Evolutionary conservation across 2,888 invertebrate species (phyloP).

Genomic region (Beris morrisii): DNA sequence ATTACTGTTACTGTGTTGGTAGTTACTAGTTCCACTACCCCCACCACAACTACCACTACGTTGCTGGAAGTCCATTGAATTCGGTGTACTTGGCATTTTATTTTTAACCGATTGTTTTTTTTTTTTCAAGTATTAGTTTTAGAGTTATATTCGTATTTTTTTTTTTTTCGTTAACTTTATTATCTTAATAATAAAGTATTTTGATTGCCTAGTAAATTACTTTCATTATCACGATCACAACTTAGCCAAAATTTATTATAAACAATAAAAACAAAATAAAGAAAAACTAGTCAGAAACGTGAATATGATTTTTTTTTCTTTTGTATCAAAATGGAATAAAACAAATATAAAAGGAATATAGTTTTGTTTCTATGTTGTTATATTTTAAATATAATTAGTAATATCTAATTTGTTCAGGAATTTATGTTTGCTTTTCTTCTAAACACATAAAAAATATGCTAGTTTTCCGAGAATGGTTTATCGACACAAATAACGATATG

Average conservation of each 20-base stretch:
- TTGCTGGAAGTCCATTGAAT: slow-evolving; percentile 35
- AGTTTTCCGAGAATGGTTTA: slow-evolving; percentile 41
- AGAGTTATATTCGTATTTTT: neutral
- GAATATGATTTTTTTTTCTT: too few relatives aligned
- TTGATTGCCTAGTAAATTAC: too few relatives aligned
- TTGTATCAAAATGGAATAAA: too few relatives aligned
- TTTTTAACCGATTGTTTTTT: neutral
- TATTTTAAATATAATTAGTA: neutral
- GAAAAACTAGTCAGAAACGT: too few relatives aligned
- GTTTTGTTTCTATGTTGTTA: neutral
- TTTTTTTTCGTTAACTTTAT: too few relatives aligned
- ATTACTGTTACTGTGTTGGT: neutral
- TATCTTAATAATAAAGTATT: too few relatives aligned
- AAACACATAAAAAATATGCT: slow-evolving; percentile 35
- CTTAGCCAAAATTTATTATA: too few relatives aligned
- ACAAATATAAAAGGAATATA: neutral
- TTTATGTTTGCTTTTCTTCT: slow-evolving; percentile 2
- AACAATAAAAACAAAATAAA: too few relatives aligned
- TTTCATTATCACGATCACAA: too few relatives aligned
- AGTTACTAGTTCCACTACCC: neutral
- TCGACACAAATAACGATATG: slow-evolving; percentile 27
- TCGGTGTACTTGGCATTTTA: slow-evolving; percentile 34
- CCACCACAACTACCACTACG: slow-evolving; percentile 9
- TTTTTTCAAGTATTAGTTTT: slow-evolving; percentile 10
- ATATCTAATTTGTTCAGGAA: neutral